Conservation (phyloP, 2,113 vertebrate species). For the Fregata magnificens region DNA sequence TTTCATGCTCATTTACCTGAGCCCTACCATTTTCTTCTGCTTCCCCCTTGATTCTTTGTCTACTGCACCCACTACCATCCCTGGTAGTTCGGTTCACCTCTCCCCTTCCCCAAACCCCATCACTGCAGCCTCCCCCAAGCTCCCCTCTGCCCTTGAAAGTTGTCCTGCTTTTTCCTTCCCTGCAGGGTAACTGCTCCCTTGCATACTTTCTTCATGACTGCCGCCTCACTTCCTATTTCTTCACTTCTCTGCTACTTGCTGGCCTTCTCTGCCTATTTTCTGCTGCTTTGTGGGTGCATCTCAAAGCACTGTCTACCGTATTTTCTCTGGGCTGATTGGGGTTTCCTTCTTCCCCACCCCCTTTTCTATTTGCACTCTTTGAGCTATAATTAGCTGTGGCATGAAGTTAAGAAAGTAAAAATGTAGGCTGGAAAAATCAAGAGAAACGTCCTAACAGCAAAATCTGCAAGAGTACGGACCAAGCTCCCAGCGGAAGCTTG, state of each 20-base stretch:
- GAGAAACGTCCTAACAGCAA: not conserved
- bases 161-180: slow-evolving; percentile 23
- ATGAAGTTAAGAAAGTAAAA: slow-evolving; percentile 18
- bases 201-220: slow-evolving; percentile 6
- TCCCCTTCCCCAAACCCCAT: not conserved
- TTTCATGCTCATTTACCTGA: not conserved
- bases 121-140: not conserved
- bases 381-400: not conserved
- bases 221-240: slow-evolving; percentile 54
- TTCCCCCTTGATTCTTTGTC: not conserved
- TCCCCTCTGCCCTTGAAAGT: slow-evolving; percentile 2
- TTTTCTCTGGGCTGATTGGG: not conserved
- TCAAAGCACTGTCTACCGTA: not conserved
- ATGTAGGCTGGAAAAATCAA: not conserved
- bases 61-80: not conserved
- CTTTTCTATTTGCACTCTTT: not conserved
- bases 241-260: not conserved
- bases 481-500: not conserved
- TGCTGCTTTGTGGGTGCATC: not conserved
- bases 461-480: not conserved
- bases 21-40: not conserved
- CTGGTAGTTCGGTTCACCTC: accelerated
- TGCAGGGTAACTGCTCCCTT: slow-evolving; percentile 18
- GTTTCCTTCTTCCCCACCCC: not conserved
- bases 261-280: not conserved